Conservation (phyloP, 2,888 invertebrate species). For the Lasioglossum zephyrum region DNA sequence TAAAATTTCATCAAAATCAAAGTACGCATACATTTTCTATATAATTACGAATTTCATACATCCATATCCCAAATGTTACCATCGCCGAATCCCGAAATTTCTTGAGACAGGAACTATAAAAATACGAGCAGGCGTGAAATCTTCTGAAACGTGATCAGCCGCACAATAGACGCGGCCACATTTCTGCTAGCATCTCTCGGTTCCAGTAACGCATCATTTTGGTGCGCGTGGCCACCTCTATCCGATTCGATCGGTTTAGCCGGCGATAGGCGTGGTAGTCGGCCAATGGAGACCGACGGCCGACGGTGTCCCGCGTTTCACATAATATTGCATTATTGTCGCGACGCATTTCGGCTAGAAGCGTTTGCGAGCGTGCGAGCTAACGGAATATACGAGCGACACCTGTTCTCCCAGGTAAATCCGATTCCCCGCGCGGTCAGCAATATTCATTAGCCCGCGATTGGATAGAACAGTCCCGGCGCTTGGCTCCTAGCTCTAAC, state of each 20-base stretch:
- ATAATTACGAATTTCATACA: no score
- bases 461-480: background rate
- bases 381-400: background rate
- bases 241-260: slow-evolving; percentile 6
- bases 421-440: background rate
- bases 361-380: slow-evolving; percentile 32
- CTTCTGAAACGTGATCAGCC: no score
- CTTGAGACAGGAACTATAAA: no score
- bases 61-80: no score
- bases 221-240: background rate
- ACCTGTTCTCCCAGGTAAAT: slow-evolving; percentile 10
- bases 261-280: background rate
- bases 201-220: background rate
- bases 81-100: no score
- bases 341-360: slow-evolving; percentile 45
- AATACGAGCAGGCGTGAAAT: no score
- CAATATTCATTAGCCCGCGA: slow-evolving; percentile 21
- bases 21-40: no score
- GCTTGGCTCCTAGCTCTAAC: background rate
- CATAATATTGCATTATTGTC: slow-evolving; percentile 64
- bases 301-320: slow-evolving; percentile 46
- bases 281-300: slow-evolving; percentile 4
- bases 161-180: no score
- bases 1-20: no score
- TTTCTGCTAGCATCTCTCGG: background rate